Base-by-base conservation (phyloP, 92 coral and sea anemone genomes). In the Desmophyllum pertusum region DNA sequence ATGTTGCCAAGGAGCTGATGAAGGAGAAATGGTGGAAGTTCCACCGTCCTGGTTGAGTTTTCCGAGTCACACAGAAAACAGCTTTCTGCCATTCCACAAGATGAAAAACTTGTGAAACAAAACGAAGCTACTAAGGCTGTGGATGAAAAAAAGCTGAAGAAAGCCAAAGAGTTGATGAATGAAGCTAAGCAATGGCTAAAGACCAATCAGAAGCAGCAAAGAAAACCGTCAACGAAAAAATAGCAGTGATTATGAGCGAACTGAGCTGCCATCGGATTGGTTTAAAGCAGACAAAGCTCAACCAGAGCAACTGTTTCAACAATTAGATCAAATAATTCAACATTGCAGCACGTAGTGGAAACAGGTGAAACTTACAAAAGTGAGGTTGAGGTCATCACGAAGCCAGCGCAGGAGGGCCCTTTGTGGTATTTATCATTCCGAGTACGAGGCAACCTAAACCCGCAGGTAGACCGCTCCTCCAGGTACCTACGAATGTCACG, bases 191-290 rank as follows among this genome's bases (percentile, higher is more conserved):
- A 6, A 79, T 79, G 66, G 85, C 85, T 14, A 86, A 40, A 70
- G 64, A 42, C 6, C 9, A 40, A 9, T 69, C 81, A 13, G 80
- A 66, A 15, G 73, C 63, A 70, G 46, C 71, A n/a, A 86, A 79
- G 61, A 57, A 70, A 25, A 27, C 64, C 19, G 59, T 70, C 18
- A 86, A 70, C 11, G 81, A 38, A 46, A 86, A 72, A 86, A 4
- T 86, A 55, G 6, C 38, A 15, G 75, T 23, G 41, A 62, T 86
- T 8, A 30, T 65, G 48, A 57, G 39, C 17, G 37, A 35, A 11
- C 79, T 61, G 85, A 86, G 38, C 85, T 86, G 4, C 90, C 90
- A 14, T 31, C 81, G 1, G 81, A 80, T 42, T 86, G 90, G 90
- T 61, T 42, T 40, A 80, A 62, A 31, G 76, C 59, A 50, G 86